Conservation (phyloP, 1,140 invertebrate species). For the Venustaconcha ellipsiformis region DNA sequence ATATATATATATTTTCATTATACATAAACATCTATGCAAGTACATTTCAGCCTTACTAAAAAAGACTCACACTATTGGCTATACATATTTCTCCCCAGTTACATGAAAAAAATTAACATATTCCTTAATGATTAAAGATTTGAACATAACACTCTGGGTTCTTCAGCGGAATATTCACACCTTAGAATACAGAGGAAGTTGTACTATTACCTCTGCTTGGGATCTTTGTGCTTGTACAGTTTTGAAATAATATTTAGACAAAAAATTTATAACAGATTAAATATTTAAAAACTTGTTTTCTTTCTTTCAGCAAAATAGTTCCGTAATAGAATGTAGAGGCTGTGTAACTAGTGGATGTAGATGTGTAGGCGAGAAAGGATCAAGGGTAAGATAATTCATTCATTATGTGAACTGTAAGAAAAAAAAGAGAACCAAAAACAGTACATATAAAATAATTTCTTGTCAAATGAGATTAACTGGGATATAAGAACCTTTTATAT, state of each 20-base stretch:
- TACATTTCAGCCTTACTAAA: no score
- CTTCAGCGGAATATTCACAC: neutral
- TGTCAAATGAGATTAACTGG: no score
- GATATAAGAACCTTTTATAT: no score
- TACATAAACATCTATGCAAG: no score
- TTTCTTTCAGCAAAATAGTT: conserved; percentile 36
- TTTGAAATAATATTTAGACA: neutral
- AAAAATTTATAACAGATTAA: neutral
- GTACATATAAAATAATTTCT: no score
- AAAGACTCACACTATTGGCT: neutral
- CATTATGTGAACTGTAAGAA: neutral
- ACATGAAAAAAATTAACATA: neutral
- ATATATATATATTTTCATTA: no score
- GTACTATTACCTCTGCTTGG: neutral
- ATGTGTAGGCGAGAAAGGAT: conserved; percentile 95
- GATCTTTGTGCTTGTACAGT: neutral
- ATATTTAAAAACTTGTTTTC: conserved; percentile 1
- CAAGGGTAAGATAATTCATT: conserved; percentile 75
- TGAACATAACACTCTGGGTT: neutral
- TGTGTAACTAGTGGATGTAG: conserved; percentile 74
- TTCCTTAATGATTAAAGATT: neutral
- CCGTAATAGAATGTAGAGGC: conserved; percentile 46
- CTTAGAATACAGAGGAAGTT: neutral
- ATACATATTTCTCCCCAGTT: neutral
- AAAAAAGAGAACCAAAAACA: no score